Conservation (phyloP, 2,888 invertebrate genomes). For the Maniola hyperantus region DNA sequence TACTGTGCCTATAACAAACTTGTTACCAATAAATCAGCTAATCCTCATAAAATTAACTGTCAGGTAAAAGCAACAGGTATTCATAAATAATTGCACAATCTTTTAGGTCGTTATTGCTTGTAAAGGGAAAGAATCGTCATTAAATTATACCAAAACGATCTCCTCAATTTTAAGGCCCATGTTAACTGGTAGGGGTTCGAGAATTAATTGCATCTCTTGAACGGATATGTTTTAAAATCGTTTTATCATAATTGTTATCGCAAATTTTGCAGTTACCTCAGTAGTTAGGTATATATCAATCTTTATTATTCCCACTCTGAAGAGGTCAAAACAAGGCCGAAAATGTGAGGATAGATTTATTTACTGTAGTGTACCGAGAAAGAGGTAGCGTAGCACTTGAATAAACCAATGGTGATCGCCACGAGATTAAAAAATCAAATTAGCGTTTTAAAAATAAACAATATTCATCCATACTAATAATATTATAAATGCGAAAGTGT, state of each 20-base stretch:
- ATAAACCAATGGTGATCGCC: too few relatives aligned
- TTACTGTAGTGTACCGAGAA: too few relatives aligned
- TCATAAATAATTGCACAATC: conserved; percentile 34
- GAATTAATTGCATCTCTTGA: conserved; percentile 53
- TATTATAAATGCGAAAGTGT: too few relatives aligned
- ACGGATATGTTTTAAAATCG: conserved; percentile 29
- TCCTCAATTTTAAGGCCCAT: conserved; percentile 51
- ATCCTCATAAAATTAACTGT: conserved; percentile 28
- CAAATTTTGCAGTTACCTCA: neutral
- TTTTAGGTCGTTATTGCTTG: conserved; percentile 49
- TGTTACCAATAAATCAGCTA: conserved; percentile 30
- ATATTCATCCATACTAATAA: too few relatives aligned
- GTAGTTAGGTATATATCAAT: neutral
- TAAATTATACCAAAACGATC: conserved; percentile 60
- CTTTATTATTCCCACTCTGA: neutral
- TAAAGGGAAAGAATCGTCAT: conserved; percentile 59
- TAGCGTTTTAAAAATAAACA: too few relatives aligned
- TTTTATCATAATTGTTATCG: conserved; percentile 29
- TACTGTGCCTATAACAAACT: too few relatives aligned
- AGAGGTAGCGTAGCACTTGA: too few relatives aligned
- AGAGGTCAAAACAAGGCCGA: too few relatives aligned
- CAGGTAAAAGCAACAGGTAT: conserved; percentile 22
- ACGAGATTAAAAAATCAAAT: too few relatives aligned
- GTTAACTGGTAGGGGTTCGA: conserved; percentile 54
- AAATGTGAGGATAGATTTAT: too few relatives aligned